Percentiles rank a stretch among this genome's conserved stretches.
Evolutionary conservation across 2,797 vertebrate species (phyloP).

Genomic region (Limnodromus scolopaceus): DNA sequence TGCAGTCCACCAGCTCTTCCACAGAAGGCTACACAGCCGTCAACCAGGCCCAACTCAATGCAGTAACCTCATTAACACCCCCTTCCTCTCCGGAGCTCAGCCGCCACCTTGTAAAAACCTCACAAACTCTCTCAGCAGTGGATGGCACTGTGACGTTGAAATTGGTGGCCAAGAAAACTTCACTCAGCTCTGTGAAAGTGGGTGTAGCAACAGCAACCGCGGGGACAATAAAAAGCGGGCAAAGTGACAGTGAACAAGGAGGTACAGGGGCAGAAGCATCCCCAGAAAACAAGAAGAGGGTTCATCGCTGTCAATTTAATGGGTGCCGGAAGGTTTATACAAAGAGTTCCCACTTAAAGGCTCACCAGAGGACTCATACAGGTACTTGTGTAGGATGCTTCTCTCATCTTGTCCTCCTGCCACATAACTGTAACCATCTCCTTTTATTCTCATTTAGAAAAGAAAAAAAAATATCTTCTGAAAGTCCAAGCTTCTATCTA

Average conservation of each 20-base stretch:
- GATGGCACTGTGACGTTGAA: slow-evolving; percentile 95
- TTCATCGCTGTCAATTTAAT: slow-evolving; percentile 98
- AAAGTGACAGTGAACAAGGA: slow-evolving; percentile 91
- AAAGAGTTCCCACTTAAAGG: slow-evolving; percentile 99
- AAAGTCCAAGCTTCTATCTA: background rate
- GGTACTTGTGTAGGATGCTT: slow-evolving; percentile 83
- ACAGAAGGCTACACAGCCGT: slow-evolving; percentile 85
- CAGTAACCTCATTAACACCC: slow-evolving; percentile 96
- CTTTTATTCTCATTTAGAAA: slow-evolving; percentile 37
- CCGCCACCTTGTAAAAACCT: slow-evolving; percentile 93
- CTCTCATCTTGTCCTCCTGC: slow-evolving; percentile 27
- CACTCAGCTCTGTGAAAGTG: slow-evolving; percentile 86
- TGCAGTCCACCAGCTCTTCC: slow-evolving; percentile 80
- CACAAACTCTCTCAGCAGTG: slow-evolving; percentile 89
- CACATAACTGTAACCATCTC: background rate
- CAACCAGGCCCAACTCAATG: slow-evolving; percentile 95
- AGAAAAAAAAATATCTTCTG: background rate
- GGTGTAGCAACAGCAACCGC: slow-evolving; percentile 82
- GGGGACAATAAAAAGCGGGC: slow-evolving; percentile 80
- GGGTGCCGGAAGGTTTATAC: slow-evolving; percentile 99
- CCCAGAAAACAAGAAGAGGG: slow-evolving; percentile 98
- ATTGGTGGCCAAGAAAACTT: slow-evolving; percentile 93
- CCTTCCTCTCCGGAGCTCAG: slow-evolving; percentile 97
- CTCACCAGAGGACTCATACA: slow-evolving; percentile 99
- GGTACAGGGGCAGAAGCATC: slow-evolving; percentile 82